These are phyloP conservation scores for Tryphoninae sp. DNA, from an alignment of 2,888 invertebrate species.

Conservation along the genomic window DNA sequence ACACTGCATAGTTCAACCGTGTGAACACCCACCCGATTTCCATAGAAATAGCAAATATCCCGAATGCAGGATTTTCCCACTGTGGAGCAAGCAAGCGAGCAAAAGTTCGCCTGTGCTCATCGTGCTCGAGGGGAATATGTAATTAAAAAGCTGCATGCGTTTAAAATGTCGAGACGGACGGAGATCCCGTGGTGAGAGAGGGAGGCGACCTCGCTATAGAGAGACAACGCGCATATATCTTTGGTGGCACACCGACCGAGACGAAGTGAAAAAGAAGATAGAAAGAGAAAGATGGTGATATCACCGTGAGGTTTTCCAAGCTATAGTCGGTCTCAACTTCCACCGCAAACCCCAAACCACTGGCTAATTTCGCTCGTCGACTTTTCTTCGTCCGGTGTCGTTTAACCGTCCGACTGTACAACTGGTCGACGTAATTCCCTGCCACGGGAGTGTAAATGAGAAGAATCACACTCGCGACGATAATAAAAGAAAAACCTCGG, in stretches of 20 bases:
- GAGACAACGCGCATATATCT: slow-evolving; percentile 14
- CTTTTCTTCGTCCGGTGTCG: neutral
- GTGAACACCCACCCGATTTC: slow-evolving; percentile 67
- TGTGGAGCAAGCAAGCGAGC: slow-evolving; percentile 1
- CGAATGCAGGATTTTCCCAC: slow-evolving; percentile 30
- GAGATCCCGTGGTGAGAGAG: slow-evolving; percentile 28
- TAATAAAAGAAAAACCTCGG: no score
- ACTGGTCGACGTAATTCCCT: neutral
- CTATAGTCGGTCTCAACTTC: neutral
- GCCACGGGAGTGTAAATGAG: neutral
- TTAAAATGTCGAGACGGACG: slow-evolving; percentile 62
- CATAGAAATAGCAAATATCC: slow-evolving; percentile 75
- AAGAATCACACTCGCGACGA: no score
- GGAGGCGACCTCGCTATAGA: slow-evolving; percentile 34
- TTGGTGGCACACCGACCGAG: neutral
- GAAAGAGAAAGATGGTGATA: neutral
- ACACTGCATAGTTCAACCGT: neutral
- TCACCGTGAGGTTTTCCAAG: neutral
- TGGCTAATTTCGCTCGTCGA: neutral
- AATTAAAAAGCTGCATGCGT: slow-evolving; percentile 73
- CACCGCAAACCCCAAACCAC: neutral
- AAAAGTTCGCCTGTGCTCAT: slow-evolving; percentile 22
- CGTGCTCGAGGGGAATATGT: slow-evolving; percentile 61
- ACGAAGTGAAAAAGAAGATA: neutral
- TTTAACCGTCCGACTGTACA: neutral